Evolutionary conservation across 2,113 vertebrate genomes (phyloP).

Genomic region (Narcine bancroftii): DNA sequence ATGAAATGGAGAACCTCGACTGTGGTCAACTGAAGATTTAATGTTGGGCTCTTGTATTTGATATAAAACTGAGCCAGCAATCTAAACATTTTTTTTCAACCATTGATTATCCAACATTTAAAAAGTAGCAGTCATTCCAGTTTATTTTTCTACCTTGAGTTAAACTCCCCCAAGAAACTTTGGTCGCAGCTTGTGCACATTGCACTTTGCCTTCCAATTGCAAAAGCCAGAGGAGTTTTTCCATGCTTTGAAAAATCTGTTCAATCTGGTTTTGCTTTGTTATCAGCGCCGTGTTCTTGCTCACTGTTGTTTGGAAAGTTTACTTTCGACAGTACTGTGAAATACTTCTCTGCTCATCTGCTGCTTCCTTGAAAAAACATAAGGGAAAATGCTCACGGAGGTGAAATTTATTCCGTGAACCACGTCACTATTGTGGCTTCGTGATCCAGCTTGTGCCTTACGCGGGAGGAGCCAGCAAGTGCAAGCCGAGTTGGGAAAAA

Average conservation of each 20-base stretch:
- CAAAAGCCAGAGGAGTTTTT: neutral
- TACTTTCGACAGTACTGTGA: neutral
- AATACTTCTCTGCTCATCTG: neutral
- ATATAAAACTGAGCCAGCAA: neutral
- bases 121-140: neutral
- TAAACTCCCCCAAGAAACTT: neutral
- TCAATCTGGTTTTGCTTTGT: neutral
- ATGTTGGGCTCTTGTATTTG: neutral
- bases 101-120: slow-evolving; percentile 3
- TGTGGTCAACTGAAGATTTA: slow-evolving; percentile 13
- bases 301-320: neutral
- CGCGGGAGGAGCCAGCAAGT: neutral
- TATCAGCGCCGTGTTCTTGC: neutral
- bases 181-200: neutral
- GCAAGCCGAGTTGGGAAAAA: neutral
- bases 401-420: neutral
- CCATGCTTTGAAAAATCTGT: neutral
- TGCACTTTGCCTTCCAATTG: neutral
- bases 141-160: slow-evolving; percentile 29
- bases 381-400: neutral
- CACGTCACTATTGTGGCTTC: too few species aligned
- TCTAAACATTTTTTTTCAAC: slow-evolving; percentile 25
- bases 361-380: neutral
- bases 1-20: neutral
- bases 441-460: neutral